A percentile compares a stretch with the other conserved stretches of the same genome.
Evolutionary conservation across 2,797 vertebrate genomes (phyloP).

Genomic region (Falco berigora): DNA sequence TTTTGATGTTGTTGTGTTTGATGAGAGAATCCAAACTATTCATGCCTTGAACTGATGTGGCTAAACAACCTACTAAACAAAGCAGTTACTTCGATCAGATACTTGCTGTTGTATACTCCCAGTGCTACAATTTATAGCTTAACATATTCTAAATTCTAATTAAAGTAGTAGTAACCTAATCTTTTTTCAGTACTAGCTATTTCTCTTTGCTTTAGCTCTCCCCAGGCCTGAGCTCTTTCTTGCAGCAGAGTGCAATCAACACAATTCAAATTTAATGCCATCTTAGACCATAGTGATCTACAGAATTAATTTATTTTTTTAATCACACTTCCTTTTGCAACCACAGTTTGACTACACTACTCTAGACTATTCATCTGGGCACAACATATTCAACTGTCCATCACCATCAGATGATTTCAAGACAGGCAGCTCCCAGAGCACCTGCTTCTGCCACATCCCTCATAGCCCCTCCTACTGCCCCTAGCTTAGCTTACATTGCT

Average conservation of each 20-base stretch:
- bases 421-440: background rate
- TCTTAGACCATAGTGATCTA: background rate
- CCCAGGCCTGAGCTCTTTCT: background rate
- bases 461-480: background rate
- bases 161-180: background rate
- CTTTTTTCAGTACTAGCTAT: background rate
- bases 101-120: background rate
- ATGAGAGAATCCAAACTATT: background rate
- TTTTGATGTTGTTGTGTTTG: background rate
- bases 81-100: background rate
- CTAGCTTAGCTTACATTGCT: background rate
- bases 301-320: background rate
- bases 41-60: background rate
- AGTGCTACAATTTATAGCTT: background rate
- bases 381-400: background rate
- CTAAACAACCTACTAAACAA: background rate
- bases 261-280: background rate
- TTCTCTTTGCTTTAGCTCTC: background rate
- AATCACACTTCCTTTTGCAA: background rate
- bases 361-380: background rate
- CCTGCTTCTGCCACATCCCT: background rate
- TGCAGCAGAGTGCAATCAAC: background rate
- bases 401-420: background rate
- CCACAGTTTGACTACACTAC: background rate
- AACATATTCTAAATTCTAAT: background rate